Percentiles rank a stretch among this genome's conserved stretches.
phyloP scores from a whole-genome alignment of 2,113 vertebrate species.

The Centropus bengalensis region DNA sequence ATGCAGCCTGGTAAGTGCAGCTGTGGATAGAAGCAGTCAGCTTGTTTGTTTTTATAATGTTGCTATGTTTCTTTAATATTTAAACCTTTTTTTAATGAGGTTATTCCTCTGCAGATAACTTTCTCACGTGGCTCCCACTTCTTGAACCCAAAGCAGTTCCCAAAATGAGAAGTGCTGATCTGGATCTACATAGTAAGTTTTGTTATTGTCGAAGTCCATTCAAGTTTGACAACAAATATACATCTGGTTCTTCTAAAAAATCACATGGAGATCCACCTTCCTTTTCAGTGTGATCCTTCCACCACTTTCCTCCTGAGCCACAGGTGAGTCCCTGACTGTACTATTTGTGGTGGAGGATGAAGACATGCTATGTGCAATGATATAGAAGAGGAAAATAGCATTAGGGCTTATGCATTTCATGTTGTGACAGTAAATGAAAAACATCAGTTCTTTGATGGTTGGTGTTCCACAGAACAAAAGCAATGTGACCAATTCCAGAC shows the following conservation, averaged over 20 bases:
- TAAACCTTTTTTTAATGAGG: background rate
- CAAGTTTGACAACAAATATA: background rate
- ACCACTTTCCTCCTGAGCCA: background rate
- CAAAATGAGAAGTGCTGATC: background rate
- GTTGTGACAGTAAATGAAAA: background rate
- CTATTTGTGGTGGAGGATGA: background rate
- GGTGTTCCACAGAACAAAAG: background rate
- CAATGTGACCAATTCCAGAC: background rate
- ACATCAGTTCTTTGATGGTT: background rate
- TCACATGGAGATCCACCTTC: background rate
- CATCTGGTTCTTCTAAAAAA: background rate
- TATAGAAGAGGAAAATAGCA: accelerated
- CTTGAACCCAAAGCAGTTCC: background rate
- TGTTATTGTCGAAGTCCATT: background rate
- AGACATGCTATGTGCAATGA: background rate
- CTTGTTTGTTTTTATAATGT: background rate
- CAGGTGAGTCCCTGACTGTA: background rate
- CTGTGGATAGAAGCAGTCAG: background rate
- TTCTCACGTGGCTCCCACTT: background rate
- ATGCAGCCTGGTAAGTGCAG: background rate
- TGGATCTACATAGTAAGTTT: background rate
- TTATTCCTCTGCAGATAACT: background rate
- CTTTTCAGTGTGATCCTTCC: background rate
- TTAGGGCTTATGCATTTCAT: background rate
- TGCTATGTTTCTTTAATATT: background rate